Percentiles rank a stretch among this genome's conserved stretches.
phyloP scores from a whole-genome alignment of 1,140 invertebrate genomes.

The Acromyrmex charruanus region DNA sequence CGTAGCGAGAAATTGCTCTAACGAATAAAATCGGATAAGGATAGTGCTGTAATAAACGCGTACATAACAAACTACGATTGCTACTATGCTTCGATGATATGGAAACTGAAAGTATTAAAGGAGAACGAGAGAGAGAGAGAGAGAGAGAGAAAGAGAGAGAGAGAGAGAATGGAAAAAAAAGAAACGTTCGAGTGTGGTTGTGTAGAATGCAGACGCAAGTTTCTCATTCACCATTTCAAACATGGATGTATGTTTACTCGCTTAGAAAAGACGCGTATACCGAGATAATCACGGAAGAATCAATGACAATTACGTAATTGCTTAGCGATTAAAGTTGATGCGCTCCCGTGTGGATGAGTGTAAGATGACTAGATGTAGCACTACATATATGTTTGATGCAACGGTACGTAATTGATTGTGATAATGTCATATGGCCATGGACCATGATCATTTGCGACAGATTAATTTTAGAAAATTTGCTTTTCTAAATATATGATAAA shows the following conservation, averaged over 20 bases:
- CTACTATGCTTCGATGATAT: slow-evolving; percentile 9
- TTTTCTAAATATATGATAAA: background rate
- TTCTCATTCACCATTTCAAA: slow-evolving; percentile 18
- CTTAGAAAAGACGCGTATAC: background rate
- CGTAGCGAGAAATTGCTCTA: background rate
- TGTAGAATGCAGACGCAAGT: background rate
- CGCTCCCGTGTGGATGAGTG: slow-evolving; percentile 28
- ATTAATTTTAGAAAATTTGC: background rate
- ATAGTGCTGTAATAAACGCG: background rate
- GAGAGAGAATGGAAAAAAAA: background rate
- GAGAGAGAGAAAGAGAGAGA: slow-evolving; percentile 19
- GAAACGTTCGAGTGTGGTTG: background rate
- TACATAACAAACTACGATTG: background rate
- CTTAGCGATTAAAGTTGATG: slow-evolving; percentile 34
- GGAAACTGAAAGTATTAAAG: slow-evolving; percentile 38
- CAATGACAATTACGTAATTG: slow-evolving; percentile 48
- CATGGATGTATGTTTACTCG: too few relatives aligned
- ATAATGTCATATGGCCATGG: background rate
- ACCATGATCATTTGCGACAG: background rate
- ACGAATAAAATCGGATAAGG: slow-evolving; percentile 12
- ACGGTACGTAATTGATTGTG: slow-evolving; percentile 18
- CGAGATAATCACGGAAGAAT: slow-evolving; percentile 34
- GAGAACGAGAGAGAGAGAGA: background rate
- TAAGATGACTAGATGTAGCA: background rate
- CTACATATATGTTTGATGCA: background rate